phyloP scores from a whole-genome alignment of 37 sponge, comb jelly and placozoan genomes.

The Axinella damicornis region DNA sequence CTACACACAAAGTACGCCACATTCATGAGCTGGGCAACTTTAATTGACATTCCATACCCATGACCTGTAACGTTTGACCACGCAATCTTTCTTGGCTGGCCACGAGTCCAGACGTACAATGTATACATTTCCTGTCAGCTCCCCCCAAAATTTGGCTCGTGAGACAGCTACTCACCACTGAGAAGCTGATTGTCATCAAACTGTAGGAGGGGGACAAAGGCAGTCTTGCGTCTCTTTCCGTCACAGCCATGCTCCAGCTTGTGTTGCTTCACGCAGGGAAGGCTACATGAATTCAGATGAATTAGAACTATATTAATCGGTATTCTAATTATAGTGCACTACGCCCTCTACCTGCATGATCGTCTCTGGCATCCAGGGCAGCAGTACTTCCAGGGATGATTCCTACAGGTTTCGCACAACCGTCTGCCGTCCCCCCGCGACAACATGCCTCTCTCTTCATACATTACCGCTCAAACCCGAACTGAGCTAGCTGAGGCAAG shows the following conservation, averaged over 20 bases:
- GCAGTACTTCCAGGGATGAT: conserved; percentile 21
- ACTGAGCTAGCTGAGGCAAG: too few species aligned
- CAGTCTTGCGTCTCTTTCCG: conserved; percentile 61
- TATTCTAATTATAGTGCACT: neutral
- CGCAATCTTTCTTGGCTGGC: too few species aligned
- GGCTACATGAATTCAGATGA: conserved; percentile 11
- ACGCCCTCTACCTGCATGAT: conserved; percentile 55
- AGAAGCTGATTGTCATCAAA: conserved; percentile 65
- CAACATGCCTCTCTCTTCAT: too few species aligned
- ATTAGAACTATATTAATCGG: neutral
- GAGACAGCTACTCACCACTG: conserved; percentile 39
- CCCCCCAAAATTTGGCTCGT: neutral
- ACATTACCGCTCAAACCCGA: too few species aligned
- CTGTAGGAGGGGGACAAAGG: conserved; percentile 46
- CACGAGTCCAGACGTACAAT: too few species aligned
- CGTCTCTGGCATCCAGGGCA: conserved; percentile 57
- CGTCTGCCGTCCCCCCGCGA: too few species aligned
- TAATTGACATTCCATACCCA: too few species aligned
- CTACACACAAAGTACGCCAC: too few species aligned
- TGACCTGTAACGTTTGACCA: too few species aligned
- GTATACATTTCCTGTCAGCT: too few species aligned
- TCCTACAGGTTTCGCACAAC: conserved; percentile 27
- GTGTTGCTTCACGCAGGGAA: conserved; percentile 70
- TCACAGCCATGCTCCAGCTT: conserved; percentile 46
- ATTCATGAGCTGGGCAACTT: too few species aligned